These are phyloP conservation scores for Cephus nigrinus DNA, from an alignment of 2,888 invertebrate species.

Conservation along the genomic window DNA sequence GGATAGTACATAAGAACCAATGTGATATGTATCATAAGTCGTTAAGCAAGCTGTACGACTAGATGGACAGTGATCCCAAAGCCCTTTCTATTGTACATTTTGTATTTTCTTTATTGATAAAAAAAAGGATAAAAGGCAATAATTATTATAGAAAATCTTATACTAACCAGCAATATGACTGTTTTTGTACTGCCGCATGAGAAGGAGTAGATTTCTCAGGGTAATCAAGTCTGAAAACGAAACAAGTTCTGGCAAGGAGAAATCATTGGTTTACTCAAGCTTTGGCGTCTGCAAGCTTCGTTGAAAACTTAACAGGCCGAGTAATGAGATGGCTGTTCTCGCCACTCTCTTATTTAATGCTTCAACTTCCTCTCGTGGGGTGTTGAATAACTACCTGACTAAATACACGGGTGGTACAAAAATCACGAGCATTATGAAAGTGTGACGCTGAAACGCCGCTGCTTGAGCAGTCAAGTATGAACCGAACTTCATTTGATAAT, in stretches of 20 bases:
- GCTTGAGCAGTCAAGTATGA: background rate
- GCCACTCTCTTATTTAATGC: constrained; percentile 41
- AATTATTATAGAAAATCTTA: too few relatives aligned
- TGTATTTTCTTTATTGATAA: too few relatives aligned
- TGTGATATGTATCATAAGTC: too few relatives aligned
- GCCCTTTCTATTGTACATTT: too few relatives aligned
- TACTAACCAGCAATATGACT: too few relatives aligned
- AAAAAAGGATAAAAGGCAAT: too few relatives aligned
- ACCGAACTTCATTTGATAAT: background rate
- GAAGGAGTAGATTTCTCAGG: background rate
- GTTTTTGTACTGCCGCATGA: too few relatives aligned
- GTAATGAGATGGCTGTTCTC: constrained; percentile 44
- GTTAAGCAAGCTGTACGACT: too few relatives aligned
- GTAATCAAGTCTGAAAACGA: constrained; percentile 4
- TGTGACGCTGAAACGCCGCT: background rate
- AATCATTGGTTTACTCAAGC: constrained; percentile 51
- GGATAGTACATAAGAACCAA: too few relatives aligned
- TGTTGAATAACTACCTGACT: background rate
- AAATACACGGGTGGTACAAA: background rate
- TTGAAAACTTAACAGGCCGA: constrained; percentile 58
- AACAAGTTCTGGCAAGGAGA: constrained; percentile 31
- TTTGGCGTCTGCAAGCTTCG: constrained; percentile 43
- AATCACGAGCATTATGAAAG: background rate
- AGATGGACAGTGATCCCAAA: too few relatives aligned
- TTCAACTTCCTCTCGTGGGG: constrained; percentile 21